Evolutionary conservation across 2,113 vertebrate genomes (phyloP).

Genomic region (Istiophorus platypterus): DNA sequence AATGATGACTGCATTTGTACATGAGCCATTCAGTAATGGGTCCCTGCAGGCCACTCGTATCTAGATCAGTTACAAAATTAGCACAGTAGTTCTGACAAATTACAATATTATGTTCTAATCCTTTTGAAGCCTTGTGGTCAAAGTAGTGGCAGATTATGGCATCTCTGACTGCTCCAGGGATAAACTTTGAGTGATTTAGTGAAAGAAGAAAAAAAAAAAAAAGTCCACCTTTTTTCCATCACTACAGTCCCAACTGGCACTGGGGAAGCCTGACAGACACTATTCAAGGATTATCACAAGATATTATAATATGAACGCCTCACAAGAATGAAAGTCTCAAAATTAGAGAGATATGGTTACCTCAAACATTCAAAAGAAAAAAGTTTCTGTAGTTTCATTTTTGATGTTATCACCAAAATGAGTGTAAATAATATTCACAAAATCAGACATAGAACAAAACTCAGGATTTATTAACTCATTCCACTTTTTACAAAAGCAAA

Average conservation of each 20-base stretch:
- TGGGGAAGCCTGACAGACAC: slow-evolving; percentile 9
- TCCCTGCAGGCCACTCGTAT: slow-evolving; percentile 65
- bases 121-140: slow-evolving; percentile 58
- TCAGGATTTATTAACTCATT: slow-evolving; percentile 67
- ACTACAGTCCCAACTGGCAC: slow-evolving; percentile 29
- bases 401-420: slow-evolving; percentile 6
- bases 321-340: background rate
- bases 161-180: slow-evolving; percentile 47
- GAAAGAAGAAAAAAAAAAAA: slow-evolving; percentile 4
- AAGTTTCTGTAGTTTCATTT: background rate
- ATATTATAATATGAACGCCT: slow-evolving; percentile 35
- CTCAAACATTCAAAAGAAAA: background rate
- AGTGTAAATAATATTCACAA: slow-evolving; percentile 7
- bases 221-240: slow-evolving; percentile 14
- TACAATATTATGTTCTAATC: slow-evolving; percentile 63
- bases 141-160: slow-evolving; percentile 48
- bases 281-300: slow-evolving; percentile 24
- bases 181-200: slow-evolving; percentile 49
- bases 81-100: slow-evolving; percentile 60
- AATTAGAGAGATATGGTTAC: background rate
- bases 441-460: slow-evolving; percentile 51
- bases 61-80: slow-evolving; percentile 70
- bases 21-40: slow-evolving; percentile 50
- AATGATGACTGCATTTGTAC: slow-evolving; percentile 33
- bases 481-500: slow-evolving; percentile 67